A percentile compares a stretch with the other conserved stretches of the same genome.
These are phyloP conservation scores for Lineus longissimus DNA, from an alignment of 1,140 invertebrate genomes.

Conservation along the genomic window DNA sequence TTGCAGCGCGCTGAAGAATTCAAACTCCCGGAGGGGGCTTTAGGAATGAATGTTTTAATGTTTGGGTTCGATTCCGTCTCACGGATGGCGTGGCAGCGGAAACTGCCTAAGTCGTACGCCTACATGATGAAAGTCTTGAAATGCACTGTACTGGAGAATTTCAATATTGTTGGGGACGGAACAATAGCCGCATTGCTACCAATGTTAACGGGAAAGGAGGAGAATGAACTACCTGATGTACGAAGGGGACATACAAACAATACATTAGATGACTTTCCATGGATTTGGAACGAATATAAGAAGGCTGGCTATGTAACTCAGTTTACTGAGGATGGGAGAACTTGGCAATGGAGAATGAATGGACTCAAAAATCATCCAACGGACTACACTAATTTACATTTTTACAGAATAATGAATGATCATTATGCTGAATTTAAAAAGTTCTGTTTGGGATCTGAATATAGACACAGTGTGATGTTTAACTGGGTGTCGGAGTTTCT, in stretches of 20 bases:
- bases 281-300: slow-evolving; percentile 21
- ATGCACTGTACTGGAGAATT: slow-evolving; percentile 9
- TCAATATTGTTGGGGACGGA: slow-evolving; percentile 28
- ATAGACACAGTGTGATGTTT: slow-evolving; percentile 1
- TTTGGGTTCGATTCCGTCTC: slow-evolving; percentile 20
- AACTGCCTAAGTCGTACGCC: slow-evolving; percentile 14
- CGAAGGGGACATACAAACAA: slow-evolving; percentile 1
- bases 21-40: not conserved
- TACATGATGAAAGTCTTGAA: slow-evolving; percentile 10
- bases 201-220: slow-evolving; percentile 12
- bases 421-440: not conserved
- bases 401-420: slow-evolving; percentile 1
- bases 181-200: slow-evolving; percentile 18
- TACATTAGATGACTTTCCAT: not conserved
- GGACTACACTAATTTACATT: slow-evolving; percentile 15
- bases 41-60: slow-evolving; percentile 17
- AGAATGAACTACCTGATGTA: slow-evolving; percentile 16
- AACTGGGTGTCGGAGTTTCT: slow-evolving; percentile 1
- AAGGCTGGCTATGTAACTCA: slow-evolving; percentile 15
- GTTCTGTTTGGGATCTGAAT: slow-evolving; percentile 6
- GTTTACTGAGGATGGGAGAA: slow-evolving; percentile 16
- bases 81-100: slow-evolving; percentile 9
- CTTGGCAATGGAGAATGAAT: slow-evolving; percentile 10
- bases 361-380: slow-evolving; percentile 17
- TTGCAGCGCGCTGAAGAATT: not conserved